These are phyloP conservation scores for Leucophenga montana DNA, from an alignment of 2,888 invertebrate genomes.

Conservation along the genomic window DNA sequence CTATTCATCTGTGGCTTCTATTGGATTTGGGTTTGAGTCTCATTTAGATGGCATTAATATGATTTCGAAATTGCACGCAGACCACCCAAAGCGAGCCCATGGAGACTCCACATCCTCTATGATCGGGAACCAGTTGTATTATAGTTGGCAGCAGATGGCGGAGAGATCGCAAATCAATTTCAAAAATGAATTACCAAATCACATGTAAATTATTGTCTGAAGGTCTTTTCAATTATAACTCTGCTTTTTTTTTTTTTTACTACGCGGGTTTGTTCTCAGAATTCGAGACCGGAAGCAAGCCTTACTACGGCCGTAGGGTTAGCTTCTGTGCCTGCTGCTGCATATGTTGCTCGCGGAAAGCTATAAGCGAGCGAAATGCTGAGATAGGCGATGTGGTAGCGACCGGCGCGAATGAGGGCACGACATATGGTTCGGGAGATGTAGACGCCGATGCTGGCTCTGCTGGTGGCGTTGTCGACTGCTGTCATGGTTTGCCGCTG, in stretches of 20 bases:
- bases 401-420: slow-evolving; percentile 32
- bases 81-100: too few relatives aligned
- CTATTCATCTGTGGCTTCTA: too few relatives aligned
- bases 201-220: slow-evolving; percentile 71
- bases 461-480: slow-evolving; percentile 51
- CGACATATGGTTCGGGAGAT: slow-evolving; percentile 53
- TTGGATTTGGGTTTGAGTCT: too few relatives aligned
- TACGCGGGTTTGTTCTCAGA: neutral
- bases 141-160: slow-evolving; percentile 35
- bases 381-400: slow-evolving; percentile 62
- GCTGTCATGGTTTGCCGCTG: slow-evolving; percentile 71
- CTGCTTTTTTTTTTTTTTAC: slow-evolving; percentile 9
- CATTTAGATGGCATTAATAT: too few relatives aligned
- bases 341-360: slow-evolving; percentile 70
- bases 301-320: slow-evolving; percentile 68
- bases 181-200: slow-evolving; percentile 69
- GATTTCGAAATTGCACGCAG: too few relatives aligned
- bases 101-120: too few relatives aligned
- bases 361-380: slow-evolving; percentile 71
- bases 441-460: slow-evolving; percentile 48
- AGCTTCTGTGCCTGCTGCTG: slow-evolving; percentile 67
- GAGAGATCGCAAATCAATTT: slow-evolving; percentile 48
- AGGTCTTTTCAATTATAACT: slow-evolving; percentile 2
- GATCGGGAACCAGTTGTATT: neutral
- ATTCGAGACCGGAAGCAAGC: neutral